Evolutionary conservation across 2,888 invertebrate genomes (phyloP).

Genomic region (Drosophila paracracens): DNA sequence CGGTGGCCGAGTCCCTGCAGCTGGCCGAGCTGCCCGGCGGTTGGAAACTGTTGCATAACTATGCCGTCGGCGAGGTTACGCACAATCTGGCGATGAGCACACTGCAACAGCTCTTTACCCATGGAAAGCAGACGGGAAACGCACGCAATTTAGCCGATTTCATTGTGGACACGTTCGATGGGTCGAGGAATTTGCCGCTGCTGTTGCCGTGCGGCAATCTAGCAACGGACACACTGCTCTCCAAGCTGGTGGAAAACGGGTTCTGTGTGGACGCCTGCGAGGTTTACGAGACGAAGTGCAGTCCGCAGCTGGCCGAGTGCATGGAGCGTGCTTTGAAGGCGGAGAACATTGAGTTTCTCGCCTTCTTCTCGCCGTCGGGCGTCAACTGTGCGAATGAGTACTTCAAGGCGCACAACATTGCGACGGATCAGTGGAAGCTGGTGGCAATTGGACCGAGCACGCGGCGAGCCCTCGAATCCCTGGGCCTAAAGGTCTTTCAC

Average conservation of each 20-base stretch:
- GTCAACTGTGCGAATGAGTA: slow-evolving; percentile 85
- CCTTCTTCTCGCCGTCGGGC: slow-evolving; percentile 88
- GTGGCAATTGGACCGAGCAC: slow-evolving; percentile 87
- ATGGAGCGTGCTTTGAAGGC: slow-evolving; percentile 83
- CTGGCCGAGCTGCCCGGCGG: slow-evolving; percentile 82
- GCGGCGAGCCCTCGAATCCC: slow-evolving; percentile 85
- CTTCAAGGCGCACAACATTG: slow-evolving; percentile 82
- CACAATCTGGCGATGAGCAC: slow-evolving; percentile 85
- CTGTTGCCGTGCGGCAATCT: slow-evolving; percentile 87
- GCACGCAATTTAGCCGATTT: slow-evolving; percentile 86
- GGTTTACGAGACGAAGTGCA: slow-evolving; percentile 86
- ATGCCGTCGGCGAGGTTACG: slow-evolving; percentile 87
- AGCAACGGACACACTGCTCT: slow-evolving; percentile 86
- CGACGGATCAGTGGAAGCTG: slow-evolving; percentile 84
- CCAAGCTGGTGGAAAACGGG: slow-evolving; percentile 84
- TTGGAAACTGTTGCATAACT: slow-evolving; percentile 86
- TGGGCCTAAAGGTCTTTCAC: slow-evolving; percentile 84
- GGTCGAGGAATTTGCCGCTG: slow-evolving; percentile 85
- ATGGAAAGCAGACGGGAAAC: slow-evolving; percentile 87
- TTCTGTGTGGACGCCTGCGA: slow-evolving; percentile 85
- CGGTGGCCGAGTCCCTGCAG: slow-evolving; percentile 85
- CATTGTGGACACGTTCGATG: slow-evolving; percentile 85
- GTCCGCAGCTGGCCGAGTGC: slow-evolving; percentile 84
- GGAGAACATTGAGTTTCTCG: slow-evolving; percentile 86
- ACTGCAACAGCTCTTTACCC: slow-evolving; percentile 85